Evolutionary conservation across 2,113 vertebrate species (phyloP).

Genomic region (Lanius ludovicianus): DNA sequence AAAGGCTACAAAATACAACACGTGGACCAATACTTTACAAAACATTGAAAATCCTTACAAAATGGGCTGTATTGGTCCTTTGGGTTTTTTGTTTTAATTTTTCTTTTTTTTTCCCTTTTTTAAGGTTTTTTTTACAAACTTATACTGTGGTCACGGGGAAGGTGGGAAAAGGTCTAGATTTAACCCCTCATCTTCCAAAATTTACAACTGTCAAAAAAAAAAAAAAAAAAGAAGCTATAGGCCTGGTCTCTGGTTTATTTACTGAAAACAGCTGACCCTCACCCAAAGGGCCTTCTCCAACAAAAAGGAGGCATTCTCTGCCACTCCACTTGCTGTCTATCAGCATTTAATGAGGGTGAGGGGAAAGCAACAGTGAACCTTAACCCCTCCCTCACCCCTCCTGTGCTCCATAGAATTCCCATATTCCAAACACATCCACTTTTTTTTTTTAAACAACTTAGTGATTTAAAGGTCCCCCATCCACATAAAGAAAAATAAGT

Average conservation of each 20-base stretch:
- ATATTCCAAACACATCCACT: constrained; percentile 25
- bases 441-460: constrained; percentile 21
- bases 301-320: background rate
- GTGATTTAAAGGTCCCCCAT: constrained; percentile 61
- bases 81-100: constrained; percentile 52
- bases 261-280: constrained; percentile 49
- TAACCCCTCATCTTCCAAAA: constrained; percentile 74
- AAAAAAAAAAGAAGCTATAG: constrained; percentile 14
- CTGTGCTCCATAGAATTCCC: background rate
- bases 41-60: constrained; percentile 98
- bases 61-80: constrained; percentile 95
- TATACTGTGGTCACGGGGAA: constrained; percentile 67
- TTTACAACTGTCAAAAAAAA: constrained; percentile 79
- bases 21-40: constrained; percentile 95
- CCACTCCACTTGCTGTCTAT: background rate
- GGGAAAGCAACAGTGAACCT: constrained; percentile 26
- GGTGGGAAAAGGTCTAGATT: constrained; percentile 52
- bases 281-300: constrained; percentile 40
- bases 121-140: constrained; percentile 74
- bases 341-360: constrained; percentile 19
- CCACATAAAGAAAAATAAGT: constrained; percentile 68
- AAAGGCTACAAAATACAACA: constrained; percentile 98
- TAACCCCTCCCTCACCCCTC: background rate
- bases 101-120: background rate
- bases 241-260: constrained; percentile 67